phyloP scores from a whole-genome alignment of 1,140 invertebrate genomes.

The Achroia grisella region DNA sequence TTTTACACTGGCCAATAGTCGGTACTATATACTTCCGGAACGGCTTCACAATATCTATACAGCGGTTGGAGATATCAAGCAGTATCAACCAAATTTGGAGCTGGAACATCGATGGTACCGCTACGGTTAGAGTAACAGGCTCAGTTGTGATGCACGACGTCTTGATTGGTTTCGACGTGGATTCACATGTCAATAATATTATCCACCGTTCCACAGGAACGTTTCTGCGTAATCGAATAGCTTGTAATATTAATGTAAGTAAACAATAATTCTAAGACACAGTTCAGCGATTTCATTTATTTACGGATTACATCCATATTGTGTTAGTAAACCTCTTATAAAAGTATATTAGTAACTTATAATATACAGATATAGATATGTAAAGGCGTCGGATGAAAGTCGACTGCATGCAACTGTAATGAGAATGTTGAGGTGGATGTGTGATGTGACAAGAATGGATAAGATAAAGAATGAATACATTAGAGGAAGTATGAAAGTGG shows the following conservation, averaged over 20 bases:
- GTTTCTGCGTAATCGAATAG: conserved; percentile 13
- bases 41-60: conserved; percentile 16
- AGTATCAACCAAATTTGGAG: conserved; percentile 21
- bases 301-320: too few relatives aligned
- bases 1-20: conserved; percentile 8
- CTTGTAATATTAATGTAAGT: conserved; percentile 21
- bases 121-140: conserved; percentile 10
- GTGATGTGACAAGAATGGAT: too few relatives aligned
- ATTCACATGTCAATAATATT: conserved; percentile 6
- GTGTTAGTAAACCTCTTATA: too few relatives aligned
- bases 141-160: conserved; percentile 19
- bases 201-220: conserved; percentile 9
- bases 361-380: too few relatives aligned
- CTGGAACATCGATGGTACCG: conserved; percentile 1
- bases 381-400: too few relatives aligned
- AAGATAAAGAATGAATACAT: too few relatives aligned
- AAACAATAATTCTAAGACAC: neutral
- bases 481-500: too few relatives aligned
- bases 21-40: conserved; percentile 11
- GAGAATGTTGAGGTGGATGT: too few relatives aligned
- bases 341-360: too few relatives aligned
- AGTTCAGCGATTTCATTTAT: neutral
- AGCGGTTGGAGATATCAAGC: conserved; percentile 14
- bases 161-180: conserved; percentile 20
- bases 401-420: too few relatives aligned